These are phyloP conservation scores for Malacosoma neustria DNA, from an alignment of 2,888 invertebrate species.

Conservation along the genomic window DNA sequence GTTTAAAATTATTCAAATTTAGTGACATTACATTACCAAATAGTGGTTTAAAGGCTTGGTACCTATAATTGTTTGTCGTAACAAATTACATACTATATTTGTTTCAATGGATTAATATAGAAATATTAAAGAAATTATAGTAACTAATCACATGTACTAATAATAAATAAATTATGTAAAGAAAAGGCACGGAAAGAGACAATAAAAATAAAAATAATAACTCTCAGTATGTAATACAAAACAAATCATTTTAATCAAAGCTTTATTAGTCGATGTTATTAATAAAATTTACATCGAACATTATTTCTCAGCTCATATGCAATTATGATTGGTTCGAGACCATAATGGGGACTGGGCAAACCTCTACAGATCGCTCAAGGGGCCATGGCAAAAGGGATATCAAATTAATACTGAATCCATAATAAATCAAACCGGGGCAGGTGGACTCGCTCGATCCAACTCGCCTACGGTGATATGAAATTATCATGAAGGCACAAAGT, in stretches of 20 bases:
- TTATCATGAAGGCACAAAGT: slow-evolving; percentile 45
- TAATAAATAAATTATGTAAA: too few relatives aligned
- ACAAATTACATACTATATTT: too few relatives aligned
- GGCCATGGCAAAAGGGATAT: slow-evolving; percentile 70
- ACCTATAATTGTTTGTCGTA: too few relatives aligned
- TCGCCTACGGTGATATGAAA: slow-evolving; percentile 69
- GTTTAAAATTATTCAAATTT: too few relatives aligned
- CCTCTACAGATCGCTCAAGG: slow-evolving; percentile 66
- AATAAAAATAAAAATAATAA: too few relatives aligned
- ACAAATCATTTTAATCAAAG: too few relatives aligned
- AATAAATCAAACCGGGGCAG: slow-evolving; percentile 72
- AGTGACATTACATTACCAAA: too few relatives aligned
- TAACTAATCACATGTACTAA: too few relatives aligned
- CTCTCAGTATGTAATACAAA: too few relatives aligned
- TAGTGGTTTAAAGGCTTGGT: too few relatives aligned
- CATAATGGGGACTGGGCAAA: slow-evolving; percentile 60
- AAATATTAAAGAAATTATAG: background rate
- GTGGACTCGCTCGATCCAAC: slow-evolving; percentile 60
- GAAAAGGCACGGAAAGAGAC: too few relatives aligned
- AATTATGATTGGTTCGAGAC: slow-evolving; percentile 67
- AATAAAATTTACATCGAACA: slow-evolving; percentile 47
- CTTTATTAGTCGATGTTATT: slow-evolving; percentile 6
- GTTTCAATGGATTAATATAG: background rate
- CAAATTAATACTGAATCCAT: slow-evolving; percentile 75
- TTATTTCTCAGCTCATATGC: slow-evolving; percentile 61